A percentile compares a stretch with the other conserved stretches of the same genome.
These are phyloP conservation scores for Lagocephalus sceleratus DNA, from an alignment of 2,797 vertebrate genomes.

Conservation along the genomic window DNA sequence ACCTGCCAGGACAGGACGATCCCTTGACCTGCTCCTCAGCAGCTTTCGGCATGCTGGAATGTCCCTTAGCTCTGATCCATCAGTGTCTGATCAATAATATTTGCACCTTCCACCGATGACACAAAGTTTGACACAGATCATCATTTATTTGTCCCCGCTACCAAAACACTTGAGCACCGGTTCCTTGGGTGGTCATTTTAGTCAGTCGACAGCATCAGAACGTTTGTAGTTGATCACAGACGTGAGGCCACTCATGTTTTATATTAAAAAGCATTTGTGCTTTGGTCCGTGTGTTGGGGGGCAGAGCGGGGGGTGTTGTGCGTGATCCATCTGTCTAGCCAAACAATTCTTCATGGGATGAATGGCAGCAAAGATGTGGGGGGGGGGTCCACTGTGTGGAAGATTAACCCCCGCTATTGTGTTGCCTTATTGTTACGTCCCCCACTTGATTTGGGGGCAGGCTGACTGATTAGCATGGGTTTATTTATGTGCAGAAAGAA, in stretches of 20 bases:
- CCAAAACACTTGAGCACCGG: no score
- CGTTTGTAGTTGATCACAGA: no score
- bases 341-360: conserved; percentile 45
- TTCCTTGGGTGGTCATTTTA: no score
- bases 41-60: no score
- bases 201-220: no score
- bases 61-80: no score
- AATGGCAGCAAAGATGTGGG: conserved; percentile 32
- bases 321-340: conserved; percentile 71
- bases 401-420: conserved; percentile 67
- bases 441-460: conserved; percentile 32
- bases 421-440: conserved; percentile 49
- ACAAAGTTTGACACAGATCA: no score
- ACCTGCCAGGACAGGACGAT: not conserved
- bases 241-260: not conserved
- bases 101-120: no score
- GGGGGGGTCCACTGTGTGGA: conserved; percentile 40
- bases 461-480: conserved; percentile 19
- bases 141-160: no score
- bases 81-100: no score
- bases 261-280: conserved; percentile 31
- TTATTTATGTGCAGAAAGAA: conserved; percentile 18
- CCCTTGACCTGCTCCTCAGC: no score
- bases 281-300: conserved; percentile 60
- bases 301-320: conserved; percentile 33